Conservation (phyloP, 23 tunicate species). For the Botrylloides violaceus region DNA sequence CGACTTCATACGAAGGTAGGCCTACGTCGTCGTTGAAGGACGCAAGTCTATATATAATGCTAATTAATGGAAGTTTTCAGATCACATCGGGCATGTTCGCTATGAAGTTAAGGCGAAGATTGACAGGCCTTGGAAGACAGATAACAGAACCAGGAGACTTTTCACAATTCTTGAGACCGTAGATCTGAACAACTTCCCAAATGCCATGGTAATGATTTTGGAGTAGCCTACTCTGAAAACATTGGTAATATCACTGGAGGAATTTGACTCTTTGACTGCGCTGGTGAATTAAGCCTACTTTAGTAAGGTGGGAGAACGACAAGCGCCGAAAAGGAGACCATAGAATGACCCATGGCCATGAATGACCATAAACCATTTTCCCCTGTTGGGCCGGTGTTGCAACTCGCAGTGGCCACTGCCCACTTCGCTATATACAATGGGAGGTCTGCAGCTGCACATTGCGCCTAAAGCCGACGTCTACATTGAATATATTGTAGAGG, state of each 20-base stretch:
- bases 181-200: constrained; percentile 30
- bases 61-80: constrained; percentile 23
- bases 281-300: constrained; percentile 4
- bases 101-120: constrained; percentile 27
- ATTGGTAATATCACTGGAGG: constrained; percentile 27
- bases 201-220: constrained; percentile 25
- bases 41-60: not conserved
- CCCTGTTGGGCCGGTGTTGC: too few relatives aligned
- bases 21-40: too few relatives aligned
- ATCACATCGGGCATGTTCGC: constrained; percentile 16
- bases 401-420: too few relatives aligned
- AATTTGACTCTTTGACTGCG: not conserved
- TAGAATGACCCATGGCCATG: too few relatives aligned
- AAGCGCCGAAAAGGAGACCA: too few relatives aligned
- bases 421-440: too few relatives aligned
- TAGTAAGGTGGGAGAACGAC: not conserved
- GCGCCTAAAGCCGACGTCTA: too few relatives aligned
- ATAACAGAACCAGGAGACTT: constrained; percentile 15
- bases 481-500: too few relatives aligned
- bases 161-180: constrained; percentile 31
- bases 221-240: too few relatives aligned
- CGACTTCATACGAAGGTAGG: constrained; percentile 50
- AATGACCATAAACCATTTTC: too few relatives aligned
- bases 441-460: too few relatives aligned
- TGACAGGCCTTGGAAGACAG: constrained; percentile 22